Evolutionary conservation across 2,113 vertebrate species (phyloP), one percentile per base, ranked within the genome.

Genomic region (Nibea albiflora): DNA sequence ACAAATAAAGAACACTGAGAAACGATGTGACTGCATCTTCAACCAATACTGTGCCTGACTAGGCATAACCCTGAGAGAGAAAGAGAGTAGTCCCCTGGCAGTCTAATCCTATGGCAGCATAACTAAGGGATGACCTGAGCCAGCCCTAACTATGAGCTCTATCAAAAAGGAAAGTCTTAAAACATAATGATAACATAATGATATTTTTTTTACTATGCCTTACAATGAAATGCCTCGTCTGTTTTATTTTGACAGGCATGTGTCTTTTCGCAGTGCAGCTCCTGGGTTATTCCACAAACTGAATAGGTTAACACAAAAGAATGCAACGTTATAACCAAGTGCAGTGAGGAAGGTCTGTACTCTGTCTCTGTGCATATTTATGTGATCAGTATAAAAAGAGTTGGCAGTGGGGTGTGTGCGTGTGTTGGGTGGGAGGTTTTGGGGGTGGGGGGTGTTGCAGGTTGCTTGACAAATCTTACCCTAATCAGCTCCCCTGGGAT

Each of bases 401-500:
- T 66, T 47, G 47, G 14, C 19, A 39, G 47, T 68, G 56, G 54
- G 44, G 35, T 58, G 68, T 74, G 78, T 22, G 47, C 44, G 39
- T 17, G 16, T 31, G 20, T 14, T 11, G 62, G 26, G 44, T 35
- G 49, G 66, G 56, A 68, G 44, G 44, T 46, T 11, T 11, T 49
- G 4, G 17, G 5, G 62, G 24, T 5, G 17, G 5, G 62, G 39
- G 50, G 50, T 2, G 50, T 61, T 44, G 73, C 19, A 44, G 62
- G 81, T 66, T 85, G 78, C 52, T 81, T 84, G 80, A 88, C 86
- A 90, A 85, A 73, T 90, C 35, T 87, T 68, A 78, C 69, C 76
- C 86, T 94, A 93, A 94, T 95, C 90, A 84, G 50, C 78, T 92
- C 92, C 85, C 89, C 56, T 79, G 92, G 83, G 92, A 91, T 2